Evolutionary conservation across 2,113 vertebrate genomes (phyloP), one percentile per base, ranked within the genome.

Genomic region (Prochilodus magdalenae): DNA sequence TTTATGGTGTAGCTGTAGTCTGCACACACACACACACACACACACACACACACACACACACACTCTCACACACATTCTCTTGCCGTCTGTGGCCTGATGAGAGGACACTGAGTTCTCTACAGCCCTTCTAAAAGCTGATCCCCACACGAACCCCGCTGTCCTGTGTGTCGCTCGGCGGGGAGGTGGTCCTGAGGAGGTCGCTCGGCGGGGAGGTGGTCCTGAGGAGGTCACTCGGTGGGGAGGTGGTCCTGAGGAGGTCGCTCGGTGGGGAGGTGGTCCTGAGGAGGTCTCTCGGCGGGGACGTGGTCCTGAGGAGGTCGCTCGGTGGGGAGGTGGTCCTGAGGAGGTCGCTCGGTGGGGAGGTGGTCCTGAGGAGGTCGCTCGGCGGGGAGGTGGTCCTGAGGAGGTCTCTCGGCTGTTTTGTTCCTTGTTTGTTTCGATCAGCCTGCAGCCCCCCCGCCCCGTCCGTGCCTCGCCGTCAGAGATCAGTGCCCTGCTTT

Each of bases 401-500:
- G 78, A 18, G 26, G 69, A 66, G 75, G 81, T 83, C 81, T 73
- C 29, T 6, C 16, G 8, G 33, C 44, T 78, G 36, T 29, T 73
- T 78, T 78, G 81, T 83, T 40, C 24, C 12, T 26, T 70, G 69
- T 51, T 72, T 51, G 47, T 78, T 83, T 72, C 73, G 66, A 73
- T 77, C 69, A 78, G 69, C 4, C n/a, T 33, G 65, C 72, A 40
- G 57, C n/a, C 69, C 44, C 62, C 30, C n/a, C n/a, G n/a, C n/a
- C n/a, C n/a, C n/a, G n/a, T n/a, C n/a, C 63, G 40, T n/a, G 29
- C n/a, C 40, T 72, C 47, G 3, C 67, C 66, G 75, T 77, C 81
- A 72, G 75, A 73, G 67, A 73, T 78, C 81, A 72, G 74, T 72
- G 81, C 40, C 55, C 67, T 77, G 66, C 67, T 73, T 78, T 83